These are phyloP conservation scores for Periparus ater DNA, from an alignment of 2,797 vertebrate genomes.

Conservation along the genomic window DNA sequence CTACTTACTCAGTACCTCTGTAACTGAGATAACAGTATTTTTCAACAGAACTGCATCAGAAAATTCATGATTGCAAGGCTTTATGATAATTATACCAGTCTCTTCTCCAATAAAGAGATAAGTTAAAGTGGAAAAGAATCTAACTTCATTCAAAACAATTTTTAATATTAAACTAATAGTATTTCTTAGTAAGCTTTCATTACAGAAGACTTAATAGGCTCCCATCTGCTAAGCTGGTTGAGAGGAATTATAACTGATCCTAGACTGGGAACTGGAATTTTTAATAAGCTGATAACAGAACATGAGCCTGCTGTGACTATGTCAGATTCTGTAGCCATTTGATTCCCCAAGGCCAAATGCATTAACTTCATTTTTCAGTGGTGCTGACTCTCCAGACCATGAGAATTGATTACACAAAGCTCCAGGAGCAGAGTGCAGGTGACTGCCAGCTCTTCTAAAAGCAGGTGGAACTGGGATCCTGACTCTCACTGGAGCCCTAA, in stretches of 20 bases:
- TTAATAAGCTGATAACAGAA: constrained; percentile 33
- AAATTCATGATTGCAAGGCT: neutral
- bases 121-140: neutral
- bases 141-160: constrained; percentile 10
- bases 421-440: neutral
- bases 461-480: neutral
- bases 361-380: neutral
- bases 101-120: neutral
- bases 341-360: neutral
- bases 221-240: constrained; percentile 26
- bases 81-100: neutral
- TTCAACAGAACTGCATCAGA: constrained; percentile 11
- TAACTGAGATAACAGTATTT: neutral
- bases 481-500: neutral
- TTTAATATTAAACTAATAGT: neutral
- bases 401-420: neutral
- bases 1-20: neutral
- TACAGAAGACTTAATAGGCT: constrained; percentile 28
- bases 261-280: neutral
- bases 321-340: neutral
- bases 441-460: neutral
- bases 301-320: neutral
- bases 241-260: constrained; percentile 32
- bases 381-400: neutral
- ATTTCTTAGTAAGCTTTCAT: constrained; percentile 26